Base-by-base conservation (phyloP, 2,797 vertebrate species). In the Pseudochirops cupreus region DNA sequence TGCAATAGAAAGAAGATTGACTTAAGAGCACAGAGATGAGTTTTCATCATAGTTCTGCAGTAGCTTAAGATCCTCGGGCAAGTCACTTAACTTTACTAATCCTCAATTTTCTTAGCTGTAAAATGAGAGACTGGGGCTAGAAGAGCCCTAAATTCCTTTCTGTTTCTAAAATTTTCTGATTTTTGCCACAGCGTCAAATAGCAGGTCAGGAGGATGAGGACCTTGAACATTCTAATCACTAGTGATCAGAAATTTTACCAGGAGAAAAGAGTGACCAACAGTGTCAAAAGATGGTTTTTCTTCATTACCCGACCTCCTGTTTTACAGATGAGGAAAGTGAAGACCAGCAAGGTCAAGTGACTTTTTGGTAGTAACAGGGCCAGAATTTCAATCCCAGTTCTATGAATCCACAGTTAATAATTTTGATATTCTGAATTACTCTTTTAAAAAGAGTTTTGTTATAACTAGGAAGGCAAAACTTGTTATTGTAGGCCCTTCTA, bases 251-350 rank as follows among this genome's bases (percentile, higher is more conserved):
- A 62, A 33, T 74, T 74, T 74, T 13, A 74, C 33, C 16, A 39
- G 33, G 67, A 82, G 2, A 46, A 82, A 82, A 82, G 67, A 16
- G 18, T 82, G 7, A 82, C 39, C 9, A 46, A 82, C 33, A 24
- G 5, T 46, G n/a, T n/a, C n/a, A n/a, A 74, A 82, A 82, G 24
- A 82, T 24, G 67, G 6, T 46, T 82, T 10, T 91, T 94, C 31
- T 12, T 91, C 21, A 91, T 95, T 67, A 33, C n/a, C 67, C 67
- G 39, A 82, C 21, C n/a, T 11, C 62, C 53, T 29, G 67, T 93
- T 94, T 96, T 92, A 95, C 24, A 91, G 58, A 97, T 90, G 46
- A 96, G 24, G 62, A 94, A 91, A 74, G 12, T n/a, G 14, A 57
- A 82, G 0, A 18, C 92, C 54, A 62, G 29, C n/a, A 24, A 90